Evolutionary conservation across 2,113 vertebrate genomes (phyloP), one percentile per base, ranked within the genome.

Genomic region (Megaptera novaeangliae): DNA sequence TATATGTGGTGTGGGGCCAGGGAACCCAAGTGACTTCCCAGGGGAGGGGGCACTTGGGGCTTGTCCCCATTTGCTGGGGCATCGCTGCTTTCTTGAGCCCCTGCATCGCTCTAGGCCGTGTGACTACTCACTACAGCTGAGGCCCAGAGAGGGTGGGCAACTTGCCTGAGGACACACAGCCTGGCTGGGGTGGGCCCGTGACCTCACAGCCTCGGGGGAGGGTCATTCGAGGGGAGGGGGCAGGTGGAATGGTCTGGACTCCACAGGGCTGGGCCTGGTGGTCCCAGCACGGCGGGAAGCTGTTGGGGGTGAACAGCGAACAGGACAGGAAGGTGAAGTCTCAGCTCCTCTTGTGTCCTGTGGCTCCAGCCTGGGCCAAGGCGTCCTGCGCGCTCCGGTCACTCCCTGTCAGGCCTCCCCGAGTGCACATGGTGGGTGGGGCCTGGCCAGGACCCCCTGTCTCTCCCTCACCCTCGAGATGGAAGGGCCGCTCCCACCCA

Each of bases 1-100:
- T 17, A 7, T 0, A 8, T 2, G 3, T 11, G 5, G 23, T n/a
- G 87, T 17, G 36, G 5, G 36, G n/a, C 29, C 4, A 2, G 59
- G 77, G 41, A 29, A 14, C n/a, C 10, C 20, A 21, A 14, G 57
- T 8, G 21, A 25, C n/a, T 68, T 34, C 18, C 49, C 8, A 6
- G 89, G 13, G 31, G 13, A 34, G 69, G 52, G 52, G 39, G 41
- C 34, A 17, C 20, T 21, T 39, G 46, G 57, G 72, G 36, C 44
- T 49, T 20, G 17, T 63, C 44, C 17, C 49, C n/a, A n/a, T 5
- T 3, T 14, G 81, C 34, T 27, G n/a, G 4, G 14, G 1, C n/a
- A 17, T 10, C 0, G 1, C 36, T 39, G 57, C 14, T n/a, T 13
- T 6, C 5, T 3, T 1, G 2, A 74, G 15, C 31, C 11, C n/a